Base-by-base conservation (phyloP, 2,888 invertebrate species). In the Bellardia bayeri region DNA sequence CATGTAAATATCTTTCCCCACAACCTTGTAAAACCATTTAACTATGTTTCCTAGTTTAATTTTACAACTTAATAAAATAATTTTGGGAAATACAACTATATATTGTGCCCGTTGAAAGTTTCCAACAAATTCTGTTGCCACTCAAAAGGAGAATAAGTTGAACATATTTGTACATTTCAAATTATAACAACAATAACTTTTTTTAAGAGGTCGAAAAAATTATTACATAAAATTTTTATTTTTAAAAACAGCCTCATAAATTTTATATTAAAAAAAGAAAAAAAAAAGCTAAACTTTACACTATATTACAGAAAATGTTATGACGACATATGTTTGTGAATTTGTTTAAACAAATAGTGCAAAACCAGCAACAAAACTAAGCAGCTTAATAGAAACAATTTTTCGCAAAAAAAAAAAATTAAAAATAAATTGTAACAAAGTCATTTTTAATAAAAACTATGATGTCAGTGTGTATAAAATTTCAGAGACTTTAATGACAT, bases 391-490 rank as follows among this genome's bases (percentile, higher is more conserved):
- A 30, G 16, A 79, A 51, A 37, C 30, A 58, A 9, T 33, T 58
- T 68, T 78, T 76, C 37, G 45, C 66, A 58, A 76, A 78, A 33
- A 45, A 68, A 37, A 66, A 69, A 42, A 30, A 54, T n/a, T 13
- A 23, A 30, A 72, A 79, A 76, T 68, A 79, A 87, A 82, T 75
- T 87, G 85, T 87, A 87, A 84, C 87, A 87, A 82, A 85, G 69
- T 79, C 85, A 86, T 75, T 85, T 78, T 82, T 84, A 86, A 86
- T 86, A 86, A 84, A 87, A 88, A 83, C 85, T 79, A 87, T 88
- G 88, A 88, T 88, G 88, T 88, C 88, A 88, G 87, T 78, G 56
- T 71, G 14, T 74, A 85, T 54, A 81, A 81, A 68, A 75, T 64
- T 66, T 58, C 58, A 82, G 40, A 63, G 56, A 66, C 61, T 68